Evolutionary conservation across 2,797 vertebrate species (phyloP).

Genomic region (Acipenser transmontanus): DNA sequence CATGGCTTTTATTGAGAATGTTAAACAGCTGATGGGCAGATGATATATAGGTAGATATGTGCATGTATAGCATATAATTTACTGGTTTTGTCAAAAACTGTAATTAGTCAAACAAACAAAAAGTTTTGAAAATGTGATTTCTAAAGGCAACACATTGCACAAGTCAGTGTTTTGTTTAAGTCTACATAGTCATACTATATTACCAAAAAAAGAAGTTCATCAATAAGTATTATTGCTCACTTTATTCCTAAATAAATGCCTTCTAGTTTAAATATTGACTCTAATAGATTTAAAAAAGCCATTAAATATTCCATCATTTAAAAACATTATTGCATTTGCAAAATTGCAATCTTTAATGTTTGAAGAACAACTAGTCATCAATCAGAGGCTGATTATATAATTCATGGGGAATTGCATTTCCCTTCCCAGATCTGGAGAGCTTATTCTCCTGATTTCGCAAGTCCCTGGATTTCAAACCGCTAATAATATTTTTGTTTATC

Average conservation of each 20-base stretch:
- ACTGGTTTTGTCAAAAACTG: too few species aligned
- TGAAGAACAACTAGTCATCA: constrained; percentile 30
- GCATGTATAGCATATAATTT: too few species aligned
- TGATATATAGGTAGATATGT: too few species aligned
- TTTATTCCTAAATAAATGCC: neutral
- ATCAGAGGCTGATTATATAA: constrained; percentile 44
- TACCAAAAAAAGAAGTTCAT: neutral
- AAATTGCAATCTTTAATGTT: constrained; percentile 21
- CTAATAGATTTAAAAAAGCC: constrained; percentile 21
- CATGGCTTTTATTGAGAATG: constrained; percentile 30
- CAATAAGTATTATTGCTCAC: neutral
- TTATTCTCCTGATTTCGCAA: constrained; percentile 4
- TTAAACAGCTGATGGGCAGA: too few species aligned
- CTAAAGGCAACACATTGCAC: too few species aligned
- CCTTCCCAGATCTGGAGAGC: constrained; percentile 4
- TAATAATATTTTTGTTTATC: constrained; percentile 49
- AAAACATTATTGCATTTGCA: constrained; percentile 30
- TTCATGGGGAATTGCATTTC: constrained; percentile 35
- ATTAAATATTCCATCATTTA: constrained; percentile 26
- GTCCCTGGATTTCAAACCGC: constrained; percentile 35
- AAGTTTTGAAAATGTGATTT: too few species aligned
- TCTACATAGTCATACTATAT: too few species aligned
- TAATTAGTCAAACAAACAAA: too few species aligned
- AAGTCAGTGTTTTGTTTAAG: too few species aligned
- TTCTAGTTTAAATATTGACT: neutral